Conservation (phyloP, 2,113 vertebrate genomes). For the Pseudorectes ferrugineus region DNA sequence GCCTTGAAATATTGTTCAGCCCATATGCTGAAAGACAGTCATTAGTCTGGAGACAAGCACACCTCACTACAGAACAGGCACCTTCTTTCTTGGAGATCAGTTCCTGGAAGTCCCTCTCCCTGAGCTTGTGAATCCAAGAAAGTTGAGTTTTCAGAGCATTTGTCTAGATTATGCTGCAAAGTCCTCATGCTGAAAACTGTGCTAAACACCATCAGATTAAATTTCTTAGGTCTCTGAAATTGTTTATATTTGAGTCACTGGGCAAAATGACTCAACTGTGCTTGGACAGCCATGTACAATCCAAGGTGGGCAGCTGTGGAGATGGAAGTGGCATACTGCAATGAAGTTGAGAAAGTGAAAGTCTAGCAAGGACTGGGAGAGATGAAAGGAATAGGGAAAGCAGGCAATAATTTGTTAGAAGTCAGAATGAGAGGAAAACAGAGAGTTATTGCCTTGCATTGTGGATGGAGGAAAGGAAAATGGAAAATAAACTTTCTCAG, state of each 20-base stretch:
- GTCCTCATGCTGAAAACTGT: neutral
- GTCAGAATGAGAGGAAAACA: neutral
- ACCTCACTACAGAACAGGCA: neutral
- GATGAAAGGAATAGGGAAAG: neutral
- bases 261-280: neutral
- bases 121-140: neutral
- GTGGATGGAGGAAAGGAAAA: neutral
- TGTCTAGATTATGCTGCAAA: neutral
- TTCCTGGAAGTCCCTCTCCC: neutral
- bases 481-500: neutral
- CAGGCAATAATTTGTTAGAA: neutral
- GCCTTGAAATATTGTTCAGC: neutral
- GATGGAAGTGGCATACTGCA: rapidly evolving
- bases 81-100: neutral
- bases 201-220: neutral
- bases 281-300: neutral
- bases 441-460: neutral
- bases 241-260: neutral
- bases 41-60: neutral
- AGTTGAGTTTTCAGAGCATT: neutral
- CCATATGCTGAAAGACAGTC: neutral
- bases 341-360: neutral
- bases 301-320: rapidly evolving
- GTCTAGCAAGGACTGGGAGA: neutral
- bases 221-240: neutral